phyloP scores from a whole-genome alignment of 30 jellyfish, hydroid and myxozoan genomes.

The Mastigias papua region DNA sequence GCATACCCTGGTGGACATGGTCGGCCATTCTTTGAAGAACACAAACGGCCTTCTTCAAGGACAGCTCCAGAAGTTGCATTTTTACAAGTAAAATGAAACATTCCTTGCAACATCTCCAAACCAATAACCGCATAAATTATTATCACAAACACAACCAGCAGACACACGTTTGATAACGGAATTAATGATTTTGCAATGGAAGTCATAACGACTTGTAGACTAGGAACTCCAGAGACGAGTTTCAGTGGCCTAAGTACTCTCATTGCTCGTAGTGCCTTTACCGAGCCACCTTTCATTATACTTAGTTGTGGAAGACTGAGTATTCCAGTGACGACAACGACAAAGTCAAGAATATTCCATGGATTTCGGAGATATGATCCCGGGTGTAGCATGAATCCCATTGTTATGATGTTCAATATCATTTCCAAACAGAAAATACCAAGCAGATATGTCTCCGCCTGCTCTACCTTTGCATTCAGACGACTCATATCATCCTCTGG shows the following conservation, averaged over 20 bases:
- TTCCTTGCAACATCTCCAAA: slow-evolving; percentile 72
- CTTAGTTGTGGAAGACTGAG: slow-evolving; percentile 74
- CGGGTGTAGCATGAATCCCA: slow-evolving; percentile 93
- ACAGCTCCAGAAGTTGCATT: slow-evolving; percentile 59
- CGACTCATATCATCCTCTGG: slow-evolving; percentile 78
- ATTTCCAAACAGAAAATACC: slow-evolving; percentile 87
- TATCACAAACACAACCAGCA: slow-evolving; percentile 85
- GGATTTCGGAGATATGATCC: slow-evolving; percentile 89
- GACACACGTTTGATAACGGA: slow-evolving; percentile 77
- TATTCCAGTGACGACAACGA: slow-evolving; percentile 92
- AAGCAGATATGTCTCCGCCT: slow-evolving; percentile 87
- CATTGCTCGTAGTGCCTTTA: slow-evolving; percentile 88
- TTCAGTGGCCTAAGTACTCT: slow-evolving; percentile 89
- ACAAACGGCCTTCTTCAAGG: slow-evolving; percentile 51
- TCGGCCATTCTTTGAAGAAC: slow-evolving; percentile 58
- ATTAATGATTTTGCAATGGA: slow-evolving; percentile 86
- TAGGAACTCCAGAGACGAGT: slow-evolving; percentile 91
- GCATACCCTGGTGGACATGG: slow-evolving; percentile 82
- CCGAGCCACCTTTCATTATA: slow-evolving; percentile 80
- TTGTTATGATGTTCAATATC: slow-evolving; percentile 76
- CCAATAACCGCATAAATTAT: slow-evolving; percentile 85
- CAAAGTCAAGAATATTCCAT: slow-evolving; percentile 91
- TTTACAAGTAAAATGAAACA: slow-evolving; percentile 80
- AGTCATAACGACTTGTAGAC: slow-evolving; percentile 93
- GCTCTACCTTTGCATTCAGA: slow-evolving; percentile 65